Percentiles rank a stretch among this genome's conserved stretches.
Conservation (phyloP, 2,888 invertebrate species). For the Timema cristinae region DNA sequence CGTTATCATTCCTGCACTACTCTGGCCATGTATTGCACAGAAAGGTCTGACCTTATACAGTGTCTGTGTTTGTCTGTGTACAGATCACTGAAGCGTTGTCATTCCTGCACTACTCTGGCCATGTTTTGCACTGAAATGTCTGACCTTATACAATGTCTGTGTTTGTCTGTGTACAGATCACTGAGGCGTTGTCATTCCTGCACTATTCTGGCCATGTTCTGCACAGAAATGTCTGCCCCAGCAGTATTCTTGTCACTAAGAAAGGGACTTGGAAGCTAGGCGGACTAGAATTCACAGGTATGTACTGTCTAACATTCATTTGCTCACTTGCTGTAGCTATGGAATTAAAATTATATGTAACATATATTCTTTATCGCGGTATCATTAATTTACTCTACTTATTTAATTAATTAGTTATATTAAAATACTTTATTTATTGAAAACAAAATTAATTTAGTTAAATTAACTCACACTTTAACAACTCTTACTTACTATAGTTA, state of each 20-base stretch:
- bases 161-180: slow-evolving; percentile 63
- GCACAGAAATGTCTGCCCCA: slow-evolving; percentile 93
- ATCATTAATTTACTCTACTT: no score
- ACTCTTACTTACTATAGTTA: no score
- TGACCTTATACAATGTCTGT: slow-evolving; percentile 60
- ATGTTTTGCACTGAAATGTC: slow-evolving; percentile 89
- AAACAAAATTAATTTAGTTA: no score
- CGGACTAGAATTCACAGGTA: slow-evolving; percentile 90
- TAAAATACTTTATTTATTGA: no score
- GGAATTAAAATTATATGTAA: no score
- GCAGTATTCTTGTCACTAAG: slow-evolving; percentile 86
- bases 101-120: slow-evolving; percentile 84
- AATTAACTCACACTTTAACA: no score
- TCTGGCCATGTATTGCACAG: slow-evolving; percentile 84
- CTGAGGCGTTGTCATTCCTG: slow-evolving; percentile 88
- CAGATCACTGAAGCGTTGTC: slow-evolving; percentile 93
- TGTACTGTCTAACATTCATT: slow-evolving; percentile 36
- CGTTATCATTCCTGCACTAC: slow-evolving; percentile 87
- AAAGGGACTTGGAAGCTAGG: slow-evolving; percentile 95
- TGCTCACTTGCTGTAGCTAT: no score
- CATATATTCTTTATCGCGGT: no score
- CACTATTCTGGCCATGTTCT: slow-evolving; percentile 84
- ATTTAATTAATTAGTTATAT: no score
- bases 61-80: slow-evolving; percentile 34
- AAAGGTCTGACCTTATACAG: slow-evolving; percentile 77